A percentile compares a stretch with the other conserved stretches of the same genome.
Evolutionary conservation across 2,888 invertebrate species (phyloP).

Genomic region (Eupithecia tripunctaria): DNA sequence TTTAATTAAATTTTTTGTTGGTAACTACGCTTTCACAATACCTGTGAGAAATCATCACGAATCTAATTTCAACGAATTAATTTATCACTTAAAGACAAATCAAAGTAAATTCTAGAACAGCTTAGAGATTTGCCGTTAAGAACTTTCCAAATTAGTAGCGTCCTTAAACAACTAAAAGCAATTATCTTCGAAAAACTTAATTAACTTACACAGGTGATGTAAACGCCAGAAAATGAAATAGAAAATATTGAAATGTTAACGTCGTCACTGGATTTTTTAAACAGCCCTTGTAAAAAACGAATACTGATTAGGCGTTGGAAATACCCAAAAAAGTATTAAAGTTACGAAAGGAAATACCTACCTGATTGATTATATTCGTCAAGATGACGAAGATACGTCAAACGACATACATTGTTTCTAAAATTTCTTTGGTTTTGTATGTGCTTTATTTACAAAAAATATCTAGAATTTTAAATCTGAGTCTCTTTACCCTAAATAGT

Average conservation of each 20-base stretch:
- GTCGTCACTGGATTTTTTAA: too few species aligned
- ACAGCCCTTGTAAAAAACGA: too few species aligned
- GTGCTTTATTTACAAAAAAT: too few species aligned
- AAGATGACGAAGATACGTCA: too few species aligned
- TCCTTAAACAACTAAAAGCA: conserved; percentile 29
- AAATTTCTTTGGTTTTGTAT: too few species aligned
- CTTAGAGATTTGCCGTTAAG: conserved; percentile 31
- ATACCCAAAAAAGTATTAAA: too few species aligned
- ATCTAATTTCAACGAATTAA: background rate
- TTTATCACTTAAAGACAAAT: conserved; percentile 12
- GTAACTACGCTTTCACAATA: background rate
- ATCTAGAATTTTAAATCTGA: too few species aligned
- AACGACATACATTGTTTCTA: too few species aligned
- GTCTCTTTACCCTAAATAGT: background rate
- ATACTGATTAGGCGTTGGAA: too few species aligned
- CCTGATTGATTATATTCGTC: too few species aligned
- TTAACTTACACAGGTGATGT: conserved; percentile 6
- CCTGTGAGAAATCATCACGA: background rate
- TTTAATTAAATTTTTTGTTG: background rate
- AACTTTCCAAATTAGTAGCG: conserved; percentile 43
- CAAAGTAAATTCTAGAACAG: conserved; percentile 17
- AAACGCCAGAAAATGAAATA: background rate
- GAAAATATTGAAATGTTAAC: too few species aligned
- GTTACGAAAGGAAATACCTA: too few species aligned
- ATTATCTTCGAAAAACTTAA: conserved; percentile 37